Base-by-base conservation (phyloP, 2,888 invertebrate genomes). In the Orchestes rusci region DNA sequence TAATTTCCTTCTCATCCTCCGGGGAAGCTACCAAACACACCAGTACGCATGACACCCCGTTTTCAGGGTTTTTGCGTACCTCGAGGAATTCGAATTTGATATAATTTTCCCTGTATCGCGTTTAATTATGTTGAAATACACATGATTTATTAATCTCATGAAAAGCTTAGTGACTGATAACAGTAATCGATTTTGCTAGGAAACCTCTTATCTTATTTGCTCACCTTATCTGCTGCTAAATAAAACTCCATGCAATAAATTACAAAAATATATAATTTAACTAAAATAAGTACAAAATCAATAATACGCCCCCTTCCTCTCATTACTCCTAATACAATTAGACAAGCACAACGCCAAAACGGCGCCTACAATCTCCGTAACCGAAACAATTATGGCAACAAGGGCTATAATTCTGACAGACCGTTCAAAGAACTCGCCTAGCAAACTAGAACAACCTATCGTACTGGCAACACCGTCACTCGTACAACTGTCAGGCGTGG, bases 351-450 rank as follows among this genome's bases (percentile, higher is more conserved):
- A 17, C 15, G 41, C 41, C 34, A 41, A 23, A 4, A 34, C 16
- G 12, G 41, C 41, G 7, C 33, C 41, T 4, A 41, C 15, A n/a
- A 39, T 16, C 40, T 48, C 31, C 10, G 38, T 12, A 2, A 27
- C 32, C 7, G 48, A 44, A 12, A 48, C 38, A 13, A 41, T 30
- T 16, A 48, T 29, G 10, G 48, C 48, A n/a, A 41, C 38, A 29
- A 48, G 37, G 5, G 35, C 48, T 12, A 48, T 40, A n/a, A 35
- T n/a, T 20, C 27, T 13, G 2, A 41, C 17, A n/a, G 48, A 44
- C 10, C 16, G 12, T 4, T 12, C 5, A 4, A 48, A 15, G 28
- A 20, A 48, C 7, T 44, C 23, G 13, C 18, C 13, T 12, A 48
- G 4, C 3, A n/a, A 16, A 3, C 1, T 1, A 10, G n/a, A 7